Evolutionary conservation across 2,113 vertebrate genomes (phyloP).

Genomic region (Microtus richardsoni): DNA sequence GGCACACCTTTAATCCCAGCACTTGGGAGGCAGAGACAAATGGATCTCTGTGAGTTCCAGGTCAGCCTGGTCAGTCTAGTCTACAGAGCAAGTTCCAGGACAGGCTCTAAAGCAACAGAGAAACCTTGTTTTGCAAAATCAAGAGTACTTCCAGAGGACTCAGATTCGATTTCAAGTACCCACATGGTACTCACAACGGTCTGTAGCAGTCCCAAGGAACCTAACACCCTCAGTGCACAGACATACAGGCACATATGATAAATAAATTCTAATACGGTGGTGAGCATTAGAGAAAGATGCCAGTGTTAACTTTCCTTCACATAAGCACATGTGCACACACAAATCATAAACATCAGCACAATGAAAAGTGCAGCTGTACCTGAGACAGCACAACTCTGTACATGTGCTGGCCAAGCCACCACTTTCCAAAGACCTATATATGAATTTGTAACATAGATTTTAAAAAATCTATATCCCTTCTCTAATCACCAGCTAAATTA

Average conservation of each 20-base stretch:
- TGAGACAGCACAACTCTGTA: neutral
- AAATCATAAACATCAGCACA: conserved; percentile 21
- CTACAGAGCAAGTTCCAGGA: too few relatives aligned
- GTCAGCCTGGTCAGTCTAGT: too few relatives aligned
- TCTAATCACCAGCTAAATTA: neutral
- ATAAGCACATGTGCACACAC: neutral
- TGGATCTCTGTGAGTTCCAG: too few relatives aligned
- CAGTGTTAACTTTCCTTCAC: neutral
- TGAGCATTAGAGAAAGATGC: neutral
- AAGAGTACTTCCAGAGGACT: neutral
- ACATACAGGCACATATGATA: neutral
- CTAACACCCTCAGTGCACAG: neutral
- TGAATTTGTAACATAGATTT: neutral
- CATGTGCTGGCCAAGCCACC: neutral
- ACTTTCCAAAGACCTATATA: conserved; percentile 29
- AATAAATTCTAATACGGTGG: neutral
- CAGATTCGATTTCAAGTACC: neutral
- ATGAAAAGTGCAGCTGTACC: neutral
- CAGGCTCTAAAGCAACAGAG: too few relatives aligned
- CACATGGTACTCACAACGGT: neutral
- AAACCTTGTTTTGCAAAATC: too few relatives aligned
- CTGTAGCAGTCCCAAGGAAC: neutral
- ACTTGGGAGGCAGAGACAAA: too few relatives aligned
- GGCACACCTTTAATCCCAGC: too few relatives aligned
- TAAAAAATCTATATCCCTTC: neutral